These are phyloP conservation scores for Tinamus major DNA, from an alignment of 2,797 vertebrate genomes.

Conservation along the genomic window DNA sequence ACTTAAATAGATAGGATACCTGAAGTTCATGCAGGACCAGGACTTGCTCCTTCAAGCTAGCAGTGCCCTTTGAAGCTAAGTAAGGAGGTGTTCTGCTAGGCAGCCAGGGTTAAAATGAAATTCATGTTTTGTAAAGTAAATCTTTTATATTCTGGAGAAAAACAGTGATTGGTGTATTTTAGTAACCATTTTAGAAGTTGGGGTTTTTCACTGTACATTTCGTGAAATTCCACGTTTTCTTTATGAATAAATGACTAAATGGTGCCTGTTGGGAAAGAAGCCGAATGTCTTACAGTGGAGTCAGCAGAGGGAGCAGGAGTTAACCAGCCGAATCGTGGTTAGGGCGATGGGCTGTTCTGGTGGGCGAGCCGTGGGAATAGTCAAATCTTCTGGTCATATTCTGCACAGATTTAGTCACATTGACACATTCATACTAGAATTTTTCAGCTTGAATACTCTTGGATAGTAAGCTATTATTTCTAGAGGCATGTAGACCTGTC, in stretches of 20 bases:
- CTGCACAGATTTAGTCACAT: not conserved
- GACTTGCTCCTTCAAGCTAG: not conserved
- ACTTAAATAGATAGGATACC: not conserved
- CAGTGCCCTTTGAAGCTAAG: not conserved
- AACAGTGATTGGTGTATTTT: not conserved
- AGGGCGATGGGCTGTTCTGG: not conserved
- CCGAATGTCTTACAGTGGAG: not conserved
- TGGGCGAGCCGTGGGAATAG: not conserved
- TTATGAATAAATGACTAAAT: not conserved
- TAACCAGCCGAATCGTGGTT: not conserved
- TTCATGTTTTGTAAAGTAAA: not conserved
- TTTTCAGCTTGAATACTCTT: not conserved
- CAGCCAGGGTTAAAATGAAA: not conserved
- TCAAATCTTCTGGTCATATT: not conserved
- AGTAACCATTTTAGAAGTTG: not conserved
- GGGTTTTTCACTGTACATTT: rapidly evolving
- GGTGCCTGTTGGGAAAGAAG: rapidly evolving
- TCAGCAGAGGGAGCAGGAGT: constrained; percentile 36
- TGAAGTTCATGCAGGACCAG: not conserved
- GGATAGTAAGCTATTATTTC: not conserved
- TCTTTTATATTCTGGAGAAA: not conserved
- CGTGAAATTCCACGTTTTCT: not conserved
- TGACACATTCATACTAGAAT: not conserved
- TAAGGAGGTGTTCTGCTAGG: not conserved
- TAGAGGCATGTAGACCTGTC: not conserved